Base-by-base conservation (phyloP, 2,113 vertebrate species). In the Stegastes partitus region DNA sequence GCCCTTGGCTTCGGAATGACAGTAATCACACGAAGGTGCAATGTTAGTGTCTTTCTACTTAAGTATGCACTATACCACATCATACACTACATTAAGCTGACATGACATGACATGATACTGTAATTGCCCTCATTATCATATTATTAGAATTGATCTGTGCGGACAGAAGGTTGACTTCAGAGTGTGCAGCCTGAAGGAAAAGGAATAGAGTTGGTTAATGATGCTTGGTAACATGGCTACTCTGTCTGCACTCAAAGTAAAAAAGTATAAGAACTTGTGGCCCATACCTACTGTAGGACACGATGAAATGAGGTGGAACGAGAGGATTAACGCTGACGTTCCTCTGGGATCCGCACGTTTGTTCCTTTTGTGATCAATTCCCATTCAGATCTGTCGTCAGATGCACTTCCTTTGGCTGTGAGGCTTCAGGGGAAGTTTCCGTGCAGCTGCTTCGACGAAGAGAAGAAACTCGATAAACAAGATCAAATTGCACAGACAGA, bases 391-490 rank as follows among this genome's bases (percentile, higher is more conserved):
- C 31, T 31, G 31, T 34, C 10, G 31, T 34, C 31, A 34, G 71
- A 58, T 2, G 15, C 15, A 64, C 77, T 14, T 75, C 47, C 62
- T 85, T 74, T 68, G 63, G 66, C 77, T 1, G 16, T 5, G 11
- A 82, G 82, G 78, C 67, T 58, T 67, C 64, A 19, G 0, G 62
- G 67, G 63, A 59, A 83, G 76, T 82, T 91, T 89, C 83, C 66
- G 84, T 90, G 70, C 82, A 77, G 78, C 84, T 77, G 76, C 74
- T 82, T 68, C 22, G 58, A 81, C 51, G 42, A 77, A 64, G 69
- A 74, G 74, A 77, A 74, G 72, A 88, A n/a, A 80, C 80, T 89
- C 78, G 56, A 92, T 85, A 92, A 92, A 91, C 89, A 92, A 84
- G 83, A 88, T 90, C 88, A 83, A 82, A 86, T 83, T 88, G 87